Evolutionary conservation across 1,140 invertebrate genomes (phyloP), one percentile per base, ranked within the genome.

Genomic region (Sitobion miscanthi): DNA sequence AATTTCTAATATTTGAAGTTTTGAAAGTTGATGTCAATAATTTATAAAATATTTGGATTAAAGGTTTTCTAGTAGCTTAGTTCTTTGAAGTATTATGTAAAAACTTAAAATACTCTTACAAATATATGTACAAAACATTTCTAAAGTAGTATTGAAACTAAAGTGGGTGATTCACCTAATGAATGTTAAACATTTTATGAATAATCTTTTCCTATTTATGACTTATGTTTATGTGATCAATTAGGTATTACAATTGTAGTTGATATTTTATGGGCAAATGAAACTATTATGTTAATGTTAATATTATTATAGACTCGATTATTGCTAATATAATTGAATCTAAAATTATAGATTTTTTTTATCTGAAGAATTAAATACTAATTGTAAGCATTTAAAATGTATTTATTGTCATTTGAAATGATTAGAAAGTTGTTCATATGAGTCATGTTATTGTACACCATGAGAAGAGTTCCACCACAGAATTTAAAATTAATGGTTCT

Each of bases 371-470:
- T n/a, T 30, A 35, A 77, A 77, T 77, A 77, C n/a, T 77, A 35
- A 77, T 77, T 2, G n/a, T 17, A 77, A 14, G 14, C 62, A n/a
- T 77, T 14, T 17, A 77, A 14, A n/a, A 77, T 77, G 11, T 45
- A 45, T 85, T 45, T 23, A 25, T 86, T 30, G 42, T 86, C 42
- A 86, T 86, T 86, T n/a, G 42, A 86, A 86, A 86, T 47, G 11
- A 47, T 5, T 23, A 52, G 47, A 35, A 88, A 89, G 88, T 42
- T 57, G 52, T 89, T 89, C 6, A 23, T 57, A 77, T 91, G 38
- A 91, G 62, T 91, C 90, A 91, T 91, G 62, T 20, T 69, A 77
- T 77, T 77, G 14, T n/a, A 91, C 21, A 47, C 4, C 87, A 25
- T 9, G 30, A 8, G 42, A 49, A 77, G 38, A 82, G 42, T 91